phyloP scores from a whole-genome alignment of 2,888 invertebrate species.

The Cyclophora albipunctata region DNA sequence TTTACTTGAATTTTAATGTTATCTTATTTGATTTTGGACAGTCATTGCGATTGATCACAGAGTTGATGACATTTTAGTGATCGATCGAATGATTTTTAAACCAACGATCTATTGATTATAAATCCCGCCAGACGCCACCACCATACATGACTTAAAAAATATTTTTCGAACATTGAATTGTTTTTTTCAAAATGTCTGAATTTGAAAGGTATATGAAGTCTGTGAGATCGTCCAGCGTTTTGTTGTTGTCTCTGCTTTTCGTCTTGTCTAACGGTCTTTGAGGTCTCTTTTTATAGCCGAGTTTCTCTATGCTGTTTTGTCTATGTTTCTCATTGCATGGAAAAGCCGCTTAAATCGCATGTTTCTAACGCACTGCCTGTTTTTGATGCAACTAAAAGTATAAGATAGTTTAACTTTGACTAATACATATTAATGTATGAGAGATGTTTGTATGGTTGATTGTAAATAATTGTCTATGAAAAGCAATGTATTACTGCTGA shows the following conservation, averaged over 20 bases:
- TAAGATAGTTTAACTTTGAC: slow-evolving; percentile 21
- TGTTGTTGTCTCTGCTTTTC: slow-evolving; percentile 33
- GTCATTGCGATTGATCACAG: too few relatives aligned
- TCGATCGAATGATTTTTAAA: too few relatives aligned
- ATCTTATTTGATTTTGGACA: too few relatives aligned
- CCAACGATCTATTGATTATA: too few relatives aligned
- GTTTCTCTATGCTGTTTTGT: slow-evolving; percentile 22
- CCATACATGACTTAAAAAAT: not conserved
- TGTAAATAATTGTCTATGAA: slow-evolving; percentile 14
- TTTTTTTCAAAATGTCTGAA: slow-evolving; percentile 7
- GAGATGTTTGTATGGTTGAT: slow-evolving; percentile 53
- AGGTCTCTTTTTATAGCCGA: slow-evolving; percentile 41
- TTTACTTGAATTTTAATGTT: too few relatives aligned
- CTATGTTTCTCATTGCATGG: slow-evolving; percentile 21
- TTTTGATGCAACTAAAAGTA: slow-evolving; percentile 9
- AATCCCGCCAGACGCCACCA: slow-evolving; percentile 11
- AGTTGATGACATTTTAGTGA: too few relatives aligned
- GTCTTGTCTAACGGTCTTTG: slow-evolving; percentile 33
- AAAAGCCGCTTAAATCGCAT: slow-evolving; percentile 25
- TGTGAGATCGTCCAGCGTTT: slow-evolving; percentile 55
- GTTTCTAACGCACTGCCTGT: slow-evolving; percentile 24
- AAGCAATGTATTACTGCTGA: slow-evolving; percentile 44
- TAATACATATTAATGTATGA: slow-evolving; percentile 30
- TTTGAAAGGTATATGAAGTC: slow-evolving; percentile 40
- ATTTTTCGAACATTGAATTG: slow-evolving; percentile 26